Evolutionary conservation across 2,797 vertebrate genomes (phyloP), one percentile per base, ranked within the genome.

Genomic region (Lepidocolaptes lacrymiger): DNA sequence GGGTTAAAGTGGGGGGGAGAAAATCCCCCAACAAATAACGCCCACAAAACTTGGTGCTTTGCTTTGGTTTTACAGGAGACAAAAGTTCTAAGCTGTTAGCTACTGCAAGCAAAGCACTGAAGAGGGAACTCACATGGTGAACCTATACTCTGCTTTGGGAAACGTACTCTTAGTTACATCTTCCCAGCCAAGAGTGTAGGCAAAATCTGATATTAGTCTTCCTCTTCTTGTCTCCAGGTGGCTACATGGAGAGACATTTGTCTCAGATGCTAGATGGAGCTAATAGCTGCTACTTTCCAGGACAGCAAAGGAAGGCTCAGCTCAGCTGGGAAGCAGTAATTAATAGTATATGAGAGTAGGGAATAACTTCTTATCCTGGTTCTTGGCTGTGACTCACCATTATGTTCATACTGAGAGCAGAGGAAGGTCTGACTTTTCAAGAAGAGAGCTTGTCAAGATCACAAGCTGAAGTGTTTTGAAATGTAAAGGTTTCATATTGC

Each of bases 1-100:
- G 17, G 7, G n/a, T 63, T 63, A 46, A 76, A 79, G 28, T 10
- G 4, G 22, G 39, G 39, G 13, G 41, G 21, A 43, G 32, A 20
- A 12, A 26, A 71, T 37, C 55, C 12, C 12, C 8, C 23, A 51
- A 4, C 18, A 48, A 36, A 55, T 8, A 51, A 44, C 2, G 1
- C 12, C 4, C n/a, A 22, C 39, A 19, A 36, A 39, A 5, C 3
- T 4, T 6, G 1, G 0, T 4, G 68, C 20, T 63, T 76, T 48
- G 10, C 26, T n/a, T 84, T 52, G 8, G 12, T 68, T 88, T 91
- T 61, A 61, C 7, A 10, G 8, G 3, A 5, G 4, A 46, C 16
- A 46, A 64, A 79, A 58, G 6, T 26, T 58, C 23, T 24, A 79
- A 30, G 4, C 12, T 64, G 20, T n/a, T 82, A 67, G 22, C 6